A percentile compares a stretch with the other conserved stretches of the same genome.
Conservation (phyloP, 2,113 vertebrate species). For the Colistium nudipinnis region DNA sequence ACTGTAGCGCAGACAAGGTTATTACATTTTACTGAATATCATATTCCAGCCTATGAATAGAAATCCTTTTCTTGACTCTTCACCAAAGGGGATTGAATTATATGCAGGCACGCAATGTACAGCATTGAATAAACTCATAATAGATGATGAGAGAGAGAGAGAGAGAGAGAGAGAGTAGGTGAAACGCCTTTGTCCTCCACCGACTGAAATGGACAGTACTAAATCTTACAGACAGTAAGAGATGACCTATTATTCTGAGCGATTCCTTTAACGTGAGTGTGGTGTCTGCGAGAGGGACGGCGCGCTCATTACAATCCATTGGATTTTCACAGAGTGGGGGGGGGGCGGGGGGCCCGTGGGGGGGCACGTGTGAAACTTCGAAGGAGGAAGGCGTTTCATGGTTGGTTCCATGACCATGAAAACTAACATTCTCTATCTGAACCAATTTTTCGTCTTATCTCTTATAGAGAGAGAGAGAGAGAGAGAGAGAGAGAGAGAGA, state of each 20-base stretch:
- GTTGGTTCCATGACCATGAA: too few relatives aligned
- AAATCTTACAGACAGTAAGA: slow-evolving; percentile 51
- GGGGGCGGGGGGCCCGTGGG: too few relatives aligned
- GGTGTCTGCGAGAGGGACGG: slow-evolving; percentile 20
- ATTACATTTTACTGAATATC: slow-evolving; percentile 60
- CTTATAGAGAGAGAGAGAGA: too few relatives aligned
- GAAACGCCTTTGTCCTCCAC: slow-evolving; percentile 54
- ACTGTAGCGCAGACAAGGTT: slow-evolving; percentile 47
- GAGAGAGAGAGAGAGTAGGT: slow-evolving; percentile 44
- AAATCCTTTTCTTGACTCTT: slow-evolving; percentile 35
- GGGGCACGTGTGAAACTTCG: too few relatives aligned
- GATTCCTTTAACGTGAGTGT: slow-evolving; percentile 44
- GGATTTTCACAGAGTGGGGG: slow-evolving; percentile 49
- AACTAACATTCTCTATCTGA: too few relatives aligned
- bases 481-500: too few relatives aligned
- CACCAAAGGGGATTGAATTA: slow-evolving; percentile 55
- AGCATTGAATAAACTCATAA: slow-evolving; percentile 56
- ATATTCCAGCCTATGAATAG: slow-evolving; percentile 47
- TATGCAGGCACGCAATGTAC: slow-evolving; percentile 48
- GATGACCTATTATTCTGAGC: slow-evolving; percentile 58
- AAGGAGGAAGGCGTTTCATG: too few relatives aligned
- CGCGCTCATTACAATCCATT: slow-evolving; percentile 50
- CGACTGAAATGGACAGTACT: slow-evolving; percentile 39
- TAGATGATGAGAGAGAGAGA: slow-evolving; percentile 31
- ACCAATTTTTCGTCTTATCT: too few relatives aligned